Evolutionary conservation across 2,113 vertebrate genomes (phyloP).

Genomic region (Gallinago jamesoni): DNA sequence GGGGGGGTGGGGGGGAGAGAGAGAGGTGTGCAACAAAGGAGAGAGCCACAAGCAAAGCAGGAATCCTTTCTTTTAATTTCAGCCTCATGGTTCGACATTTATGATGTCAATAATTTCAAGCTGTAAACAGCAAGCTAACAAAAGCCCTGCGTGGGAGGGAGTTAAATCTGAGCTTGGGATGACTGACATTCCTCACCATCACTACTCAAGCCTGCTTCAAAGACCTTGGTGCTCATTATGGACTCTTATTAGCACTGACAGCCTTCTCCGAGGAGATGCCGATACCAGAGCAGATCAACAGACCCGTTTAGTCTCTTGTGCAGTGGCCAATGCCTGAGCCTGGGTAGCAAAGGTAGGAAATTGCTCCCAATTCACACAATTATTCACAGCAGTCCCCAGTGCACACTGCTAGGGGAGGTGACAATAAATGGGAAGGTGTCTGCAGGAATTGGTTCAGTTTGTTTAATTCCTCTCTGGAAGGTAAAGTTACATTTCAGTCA

Average conservation of each 20-base stretch:
- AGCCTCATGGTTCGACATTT: not conserved
- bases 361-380: not conserved
- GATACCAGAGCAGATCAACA: not conserved
- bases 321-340: not conserved
- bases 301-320: not conserved
- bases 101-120: not conserved
- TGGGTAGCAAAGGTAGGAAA: not conserved
- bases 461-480: not conserved
- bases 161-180: not conserved
- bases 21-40: not conserved
- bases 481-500: not conserved
- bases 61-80: not conserved
- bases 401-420: not conserved
- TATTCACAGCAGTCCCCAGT: not conserved
- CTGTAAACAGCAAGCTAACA: slow-evolving; percentile 20
- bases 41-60: not conserved
- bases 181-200: not conserved
- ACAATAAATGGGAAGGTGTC: not conserved
- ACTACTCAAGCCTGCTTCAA: not conserved
- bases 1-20: too few relatives aligned
- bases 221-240: rapidly evolving
- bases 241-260: not conserved
- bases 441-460: not conserved
- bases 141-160: slow-evolving; percentile 5
- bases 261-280: not conserved